Conservation (phyloP, 2,113 vertebrate species). For the Manacus vitellinus region DNA sequence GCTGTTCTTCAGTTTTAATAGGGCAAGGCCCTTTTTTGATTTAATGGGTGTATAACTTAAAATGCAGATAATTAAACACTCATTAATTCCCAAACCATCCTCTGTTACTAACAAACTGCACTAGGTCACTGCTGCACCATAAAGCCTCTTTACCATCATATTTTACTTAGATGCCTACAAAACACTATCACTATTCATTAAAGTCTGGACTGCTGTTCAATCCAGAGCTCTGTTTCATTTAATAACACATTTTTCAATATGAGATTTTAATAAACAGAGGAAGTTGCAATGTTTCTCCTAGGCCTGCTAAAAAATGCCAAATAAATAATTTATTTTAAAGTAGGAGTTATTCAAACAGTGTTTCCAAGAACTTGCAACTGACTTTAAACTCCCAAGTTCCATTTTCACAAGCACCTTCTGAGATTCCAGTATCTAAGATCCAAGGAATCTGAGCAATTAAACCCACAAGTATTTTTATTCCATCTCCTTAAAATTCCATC, state of each 20-base stretch:
- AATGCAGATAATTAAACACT: not conserved
- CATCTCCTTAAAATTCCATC: not conserved
- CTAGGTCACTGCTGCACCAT: not conserved
- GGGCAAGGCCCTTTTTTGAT: not conserved
- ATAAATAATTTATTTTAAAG: not conserved
- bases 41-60: not conserved
- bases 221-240: not conserved
- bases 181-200: not conserved
- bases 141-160: not conserved
- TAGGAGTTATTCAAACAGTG: not conserved
- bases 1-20: not conserved
- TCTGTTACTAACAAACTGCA: not conserved
- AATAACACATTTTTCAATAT: not conserved
- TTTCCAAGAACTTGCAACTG: not conserved
- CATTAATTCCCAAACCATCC: not conserved
- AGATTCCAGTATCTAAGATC: not conserved
- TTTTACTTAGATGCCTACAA: not conserved
- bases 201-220: not conserved
- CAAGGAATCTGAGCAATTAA: not conserved
- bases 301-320: not conserved
- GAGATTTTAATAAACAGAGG: not conserved
- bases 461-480: not conserved
- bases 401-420: not conserved
- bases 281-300: not conserved
- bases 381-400: not conserved